Evolutionary conservation across 2,797 vertebrate genomes (phyloP).

Genomic region (Sebastolobus alascanus): DNA sequence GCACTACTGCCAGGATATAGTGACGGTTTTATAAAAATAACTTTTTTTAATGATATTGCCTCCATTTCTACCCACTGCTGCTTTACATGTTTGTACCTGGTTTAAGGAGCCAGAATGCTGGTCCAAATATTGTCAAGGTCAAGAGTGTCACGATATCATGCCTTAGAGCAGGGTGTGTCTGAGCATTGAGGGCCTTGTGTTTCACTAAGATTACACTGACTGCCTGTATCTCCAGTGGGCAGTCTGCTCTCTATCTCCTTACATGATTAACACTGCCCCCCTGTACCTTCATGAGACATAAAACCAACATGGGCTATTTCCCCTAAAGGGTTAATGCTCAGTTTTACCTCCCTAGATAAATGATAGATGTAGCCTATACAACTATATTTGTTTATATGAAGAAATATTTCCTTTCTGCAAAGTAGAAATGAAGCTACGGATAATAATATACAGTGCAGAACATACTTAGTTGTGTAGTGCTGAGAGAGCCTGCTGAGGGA

Average conservation of each 20-base stretch:
- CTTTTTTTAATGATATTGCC: too few relatives aligned
- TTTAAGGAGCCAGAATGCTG: not conserved
- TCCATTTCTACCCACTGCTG: too few relatives aligned
- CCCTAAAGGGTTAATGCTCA: not conserved
- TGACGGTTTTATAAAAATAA: too few relatives aligned
- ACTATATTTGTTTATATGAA: not conserved
- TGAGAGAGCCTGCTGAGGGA: slow-evolving; percentile 5
- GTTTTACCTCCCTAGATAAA: not conserved
- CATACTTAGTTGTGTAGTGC: not conserved
- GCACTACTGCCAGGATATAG: too few relatives aligned
- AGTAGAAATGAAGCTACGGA: not conserved
- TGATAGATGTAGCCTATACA: not conserved
- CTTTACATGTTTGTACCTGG: not conserved
- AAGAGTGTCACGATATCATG: not conserved
- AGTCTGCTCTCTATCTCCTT: slow-evolving; percentile 11
- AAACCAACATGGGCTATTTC: not conserved
- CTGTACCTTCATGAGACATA: not conserved
- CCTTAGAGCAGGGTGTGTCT: slow-evolving; percentile 42
- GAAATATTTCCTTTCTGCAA: not conserved
- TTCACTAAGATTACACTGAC: slow-evolving; percentile 63
- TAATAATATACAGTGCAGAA: too few relatives aligned
- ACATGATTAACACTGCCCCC: not conserved
- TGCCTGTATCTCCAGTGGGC: slow-evolving; percentile 31
- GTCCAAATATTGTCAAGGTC: not conserved
- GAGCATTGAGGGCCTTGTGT: slow-evolving; percentile 28